Conservation (phyloP, 2,888 invertebrate species). For the Marasmarcha lunaedactyla region DNA sequence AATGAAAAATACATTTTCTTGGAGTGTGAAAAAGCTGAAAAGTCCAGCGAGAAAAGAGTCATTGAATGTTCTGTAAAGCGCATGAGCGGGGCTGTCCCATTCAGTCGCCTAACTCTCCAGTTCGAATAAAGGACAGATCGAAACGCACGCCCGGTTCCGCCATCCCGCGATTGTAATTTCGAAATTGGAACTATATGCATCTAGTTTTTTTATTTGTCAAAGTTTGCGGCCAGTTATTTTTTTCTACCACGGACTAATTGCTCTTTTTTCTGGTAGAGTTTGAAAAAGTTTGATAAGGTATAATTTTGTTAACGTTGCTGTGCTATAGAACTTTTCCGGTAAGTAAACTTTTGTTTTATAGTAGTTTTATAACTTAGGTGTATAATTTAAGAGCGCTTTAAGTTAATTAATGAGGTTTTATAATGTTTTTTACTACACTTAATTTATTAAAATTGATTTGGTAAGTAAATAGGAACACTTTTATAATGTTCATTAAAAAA, state of each 20-base stretch:
- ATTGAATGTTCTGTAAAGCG: conserved; percentile 25
- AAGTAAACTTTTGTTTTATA: conserved; percentile 3
- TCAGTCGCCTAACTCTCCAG: conserved; percentile 49
- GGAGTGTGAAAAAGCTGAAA: conserved; percentile 34
- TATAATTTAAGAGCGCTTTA: no score
- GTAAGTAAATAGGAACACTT: no score
- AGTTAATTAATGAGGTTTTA: no score
- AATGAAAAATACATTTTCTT: conserved; percentile 20
- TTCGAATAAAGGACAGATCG: conserved; percentile 41
- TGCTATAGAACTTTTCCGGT: background rate
- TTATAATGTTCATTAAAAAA: no score
- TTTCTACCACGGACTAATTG: no score
- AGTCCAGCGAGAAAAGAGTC: conserved; percentile 26
- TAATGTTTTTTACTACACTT: no score
- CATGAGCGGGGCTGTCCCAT: conserved; percentile 46
- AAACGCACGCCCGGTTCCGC: conserved; percentile 43
- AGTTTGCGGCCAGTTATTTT: conserved; percentile 9
- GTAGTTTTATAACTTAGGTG: no score
- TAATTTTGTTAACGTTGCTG: background rate
- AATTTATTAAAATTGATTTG: no score
- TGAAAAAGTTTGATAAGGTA: background rate
- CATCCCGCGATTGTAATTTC: conserved; percentile 36
- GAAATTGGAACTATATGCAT: conserved; percentile 44
- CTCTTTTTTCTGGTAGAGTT: background rate
- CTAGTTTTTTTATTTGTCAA: conserved; percentile 10